A percentile compares a stretch with the other conserved stretches of the same genome.
Conservation (phyloP, 2,888 invertebrate species). For the Chymomyza procnemis region DNA sequence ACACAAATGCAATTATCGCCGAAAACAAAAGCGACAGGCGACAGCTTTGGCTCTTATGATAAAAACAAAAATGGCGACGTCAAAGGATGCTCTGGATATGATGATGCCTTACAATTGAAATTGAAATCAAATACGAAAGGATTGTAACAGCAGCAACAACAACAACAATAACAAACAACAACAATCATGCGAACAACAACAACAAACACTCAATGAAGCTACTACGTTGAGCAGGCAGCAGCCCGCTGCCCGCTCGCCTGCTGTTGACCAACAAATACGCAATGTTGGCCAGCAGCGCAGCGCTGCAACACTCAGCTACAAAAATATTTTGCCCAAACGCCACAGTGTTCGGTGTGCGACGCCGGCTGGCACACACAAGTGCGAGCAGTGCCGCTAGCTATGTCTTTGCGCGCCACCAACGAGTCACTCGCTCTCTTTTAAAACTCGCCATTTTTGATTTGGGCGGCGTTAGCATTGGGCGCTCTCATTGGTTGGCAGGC, state of each 20-base stretch:
- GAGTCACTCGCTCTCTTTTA: constrained; percentile 44
- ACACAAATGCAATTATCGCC: constrained; percentile 72
- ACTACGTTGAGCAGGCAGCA: constrained; percentile 39
- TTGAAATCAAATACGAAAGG: constrained; percentile 65
- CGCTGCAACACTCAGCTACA: neutral
- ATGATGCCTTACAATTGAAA: constrained; percentile 58
- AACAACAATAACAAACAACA: constrained; percentile 2
- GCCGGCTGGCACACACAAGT: neutral
- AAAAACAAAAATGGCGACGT: constrained; percentile 61
- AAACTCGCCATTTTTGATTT: constrained; percentile 77
- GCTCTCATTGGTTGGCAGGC: constrained; percentile 73
- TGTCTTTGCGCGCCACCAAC: neutral
- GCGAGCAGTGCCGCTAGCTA: constrained; percentile 35
- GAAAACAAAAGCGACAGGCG: constrained; percentile 72
- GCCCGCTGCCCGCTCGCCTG: constrained; percentile 21
- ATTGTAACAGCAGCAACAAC: constrained; percentile 49
- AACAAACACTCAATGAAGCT: neutral
- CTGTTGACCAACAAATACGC: constrained; percentile 40
- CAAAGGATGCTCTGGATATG: constrained; percentile 56
- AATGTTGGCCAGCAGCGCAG: constrained; percentile 1
- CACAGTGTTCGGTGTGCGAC: no score
- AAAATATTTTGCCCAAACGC: neutral
- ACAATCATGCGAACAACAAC: neutral
- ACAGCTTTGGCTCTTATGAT: constrained; percentile 60
- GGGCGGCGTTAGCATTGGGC: constrained; percentile 72